Evolutionary conservation across 2,888 invertebrate genomes (phyloP).

Genomic region (Rhingia campestris): DNA sequence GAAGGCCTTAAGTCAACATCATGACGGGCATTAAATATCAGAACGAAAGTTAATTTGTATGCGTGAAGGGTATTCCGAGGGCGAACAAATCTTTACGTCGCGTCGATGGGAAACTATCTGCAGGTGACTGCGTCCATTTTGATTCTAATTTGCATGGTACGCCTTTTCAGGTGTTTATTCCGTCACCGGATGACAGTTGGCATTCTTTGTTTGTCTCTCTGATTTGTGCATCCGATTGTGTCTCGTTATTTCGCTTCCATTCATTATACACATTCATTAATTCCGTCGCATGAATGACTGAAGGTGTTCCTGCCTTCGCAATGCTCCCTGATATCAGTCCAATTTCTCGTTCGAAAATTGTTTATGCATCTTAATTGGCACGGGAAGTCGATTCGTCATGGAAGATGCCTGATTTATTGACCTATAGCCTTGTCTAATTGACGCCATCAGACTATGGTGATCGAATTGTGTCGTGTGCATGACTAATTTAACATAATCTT

Average conservation of each 20-base stretch:
- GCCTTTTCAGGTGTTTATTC: constrained; percentile 27
- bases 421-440: constrained; percentile 12
- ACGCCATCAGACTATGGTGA: constrained; percentile 1
- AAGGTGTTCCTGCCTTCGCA: not conserved
- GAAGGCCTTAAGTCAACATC: constrained; percentile 11
- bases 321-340: not conserved
- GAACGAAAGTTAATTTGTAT: not conserved
- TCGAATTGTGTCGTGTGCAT: constrained; percentile 15
- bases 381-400: constrained; percentile 37
- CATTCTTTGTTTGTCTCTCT: not conserved
- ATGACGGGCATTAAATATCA: constrained; percentile 26
- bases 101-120: not conserved
- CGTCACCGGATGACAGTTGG: constrained; percentile 29
- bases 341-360: not conserved
- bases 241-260: constrained; percentile 3
- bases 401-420: constrained; percentile 27
- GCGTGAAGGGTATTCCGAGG: not conserved
- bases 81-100: constrained; percentile 5
- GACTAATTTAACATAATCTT: constrained; percentile 1
- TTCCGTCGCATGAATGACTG: constrained; percentile 11
- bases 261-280: constrained; percentile 12
- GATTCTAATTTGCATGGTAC: constrained; percentile 22
- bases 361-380: constrained; percentile 3
- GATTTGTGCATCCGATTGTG: constrained; percentile 16
- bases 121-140: constrained; percentile 9